Percentiles rank a stretch among this genome's conserved stretches.
phyloP scores from a whole-genome alignment of 2,797 vertebrate genomes.

The Gambusia yucatana region DNA sequence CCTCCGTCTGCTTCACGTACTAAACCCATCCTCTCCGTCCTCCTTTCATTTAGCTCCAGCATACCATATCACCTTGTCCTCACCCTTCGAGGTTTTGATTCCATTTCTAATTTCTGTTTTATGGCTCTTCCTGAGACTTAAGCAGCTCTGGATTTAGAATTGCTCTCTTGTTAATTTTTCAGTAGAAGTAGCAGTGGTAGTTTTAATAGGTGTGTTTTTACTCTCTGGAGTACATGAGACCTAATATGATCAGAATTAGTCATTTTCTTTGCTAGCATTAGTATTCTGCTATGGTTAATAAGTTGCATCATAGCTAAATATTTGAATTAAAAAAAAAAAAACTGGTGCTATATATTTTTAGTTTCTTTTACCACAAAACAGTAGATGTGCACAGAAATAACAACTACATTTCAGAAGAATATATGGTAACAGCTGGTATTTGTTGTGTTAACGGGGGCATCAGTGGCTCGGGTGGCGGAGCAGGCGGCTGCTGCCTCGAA shows the following conservation, averaged over 20 bases:
- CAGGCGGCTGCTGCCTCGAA: neutral
- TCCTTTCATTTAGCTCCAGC: constrained; percentile 50
- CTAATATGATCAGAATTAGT: neutral
- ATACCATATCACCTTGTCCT: constrained; percentile 32
- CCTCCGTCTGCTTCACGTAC: constrained; percentile 39
- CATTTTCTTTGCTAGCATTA: neutral
- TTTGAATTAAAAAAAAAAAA: neutral
- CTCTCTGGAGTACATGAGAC: neutral
- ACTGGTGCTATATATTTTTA: neutral
- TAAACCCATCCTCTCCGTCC: constrained; percentile 48
- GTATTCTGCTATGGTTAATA: neutral
- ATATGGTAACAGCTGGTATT: neutral
- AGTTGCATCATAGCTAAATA: neutral
- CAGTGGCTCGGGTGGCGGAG: neutral
- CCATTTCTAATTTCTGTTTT: constrained; percentile 34
- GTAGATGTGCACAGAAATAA: neutral
- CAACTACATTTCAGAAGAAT: neutral
- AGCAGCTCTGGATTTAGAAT: constrained; percentile 5
- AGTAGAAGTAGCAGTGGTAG: constrained; percentile 7
- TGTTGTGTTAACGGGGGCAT: neutral
- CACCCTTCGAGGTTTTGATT: constrained; percentile 24
- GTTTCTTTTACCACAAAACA: neutral
- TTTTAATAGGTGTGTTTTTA: constrained; percentile 2
- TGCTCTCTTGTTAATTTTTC: constrained; percentile 13
- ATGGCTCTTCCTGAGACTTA: neutral